Percentiles rank a stretch among this genome's conserved stretches.
phyloP scores from a whole-genome alignment of 2,113 vertebrate species.

The Aspiorhynchus laticeps region DNA sequence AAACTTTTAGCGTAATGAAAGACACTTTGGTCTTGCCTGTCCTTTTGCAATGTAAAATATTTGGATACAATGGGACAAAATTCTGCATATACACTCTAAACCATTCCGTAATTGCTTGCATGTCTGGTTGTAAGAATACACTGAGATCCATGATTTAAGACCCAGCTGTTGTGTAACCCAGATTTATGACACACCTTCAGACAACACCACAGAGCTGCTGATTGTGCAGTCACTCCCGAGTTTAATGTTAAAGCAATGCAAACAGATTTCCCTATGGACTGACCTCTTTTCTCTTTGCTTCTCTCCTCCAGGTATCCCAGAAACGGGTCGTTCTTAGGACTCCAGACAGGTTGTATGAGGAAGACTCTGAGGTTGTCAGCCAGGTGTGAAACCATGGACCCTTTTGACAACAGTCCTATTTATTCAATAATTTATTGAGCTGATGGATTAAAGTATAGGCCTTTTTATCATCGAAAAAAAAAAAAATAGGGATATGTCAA shows the following conservation, averaged over 20 bases:
- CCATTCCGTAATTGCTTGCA: background rate
- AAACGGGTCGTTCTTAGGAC: slow-evolving; percentile 70
- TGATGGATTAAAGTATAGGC: slow-evolving; percentile 44
- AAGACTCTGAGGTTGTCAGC: slow-evolving; percentile 81
- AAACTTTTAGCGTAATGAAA: background rate
- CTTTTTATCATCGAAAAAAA: background rate
- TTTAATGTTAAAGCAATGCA: background rate
- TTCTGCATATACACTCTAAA: background rate
- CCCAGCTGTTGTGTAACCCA: slow-evolving; percentile 30
- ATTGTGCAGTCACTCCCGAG: slow-evolving; percentile 22
- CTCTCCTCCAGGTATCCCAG: slow-evolving; percentile 69
- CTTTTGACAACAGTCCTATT: slow-evolving; percentile 56
- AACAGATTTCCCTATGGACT: background rate
- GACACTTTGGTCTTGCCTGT: background rate
- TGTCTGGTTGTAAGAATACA: background rate
- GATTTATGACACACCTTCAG: slow-evolving; percentile 41
- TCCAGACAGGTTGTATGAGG: slow-evolving; percentile 76
- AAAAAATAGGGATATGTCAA: background rate
- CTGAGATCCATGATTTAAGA: background rate
- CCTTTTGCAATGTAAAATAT: background rate
- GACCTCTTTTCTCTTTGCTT: background rate
- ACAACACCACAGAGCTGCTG: slow-evolving; percentile 1
- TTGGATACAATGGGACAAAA: background rate
- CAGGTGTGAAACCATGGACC: slow-evolving; percentile 72
- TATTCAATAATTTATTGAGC: slow-evolving; percentile 69